Evolutionary conservation across 1,140 invertebrate genomes (phyloP).

Genomic region (Zaprionus capensis): DNA sequence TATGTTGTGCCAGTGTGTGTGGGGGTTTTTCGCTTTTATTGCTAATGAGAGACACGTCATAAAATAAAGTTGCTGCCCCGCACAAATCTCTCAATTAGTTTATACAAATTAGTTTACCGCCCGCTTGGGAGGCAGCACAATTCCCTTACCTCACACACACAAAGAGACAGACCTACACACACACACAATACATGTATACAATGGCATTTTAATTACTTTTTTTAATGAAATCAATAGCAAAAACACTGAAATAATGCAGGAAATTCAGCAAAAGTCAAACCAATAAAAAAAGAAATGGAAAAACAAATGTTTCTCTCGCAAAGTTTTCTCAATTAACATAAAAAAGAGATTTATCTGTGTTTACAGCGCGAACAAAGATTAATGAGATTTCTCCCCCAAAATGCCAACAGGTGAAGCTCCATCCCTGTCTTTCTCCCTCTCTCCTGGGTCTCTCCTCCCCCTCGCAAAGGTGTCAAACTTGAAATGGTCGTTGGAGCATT

Average conservation of each 20-base stretch:
- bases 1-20: conserved; percentile 3
- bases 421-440: not conserved
- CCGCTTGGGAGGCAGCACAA: conserved; percentile 58
- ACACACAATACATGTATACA: not conserved
- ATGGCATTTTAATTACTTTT: conserved; percentile 31
- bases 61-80: conserved; percentile 60
- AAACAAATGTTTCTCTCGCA: conserved; percentile 48
- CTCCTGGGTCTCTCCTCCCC: conserved; percentile 5
- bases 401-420: conserved; percentile 19
- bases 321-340: conserved; percentile 66
- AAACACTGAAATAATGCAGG: conserved; percentile 9
- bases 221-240: conserved; percentile 65
- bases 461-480: conserved; percentile 73
- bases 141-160: conserved; percentile 36
- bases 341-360: conserved; percentile 78
- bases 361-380: conserved; percentile 66
- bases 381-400: conserved; percentile 57
- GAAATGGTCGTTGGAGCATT: conserved; percentile 59
- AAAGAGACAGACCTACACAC: not conserved
- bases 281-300: conserved; percentile 43
- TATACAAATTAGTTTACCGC: conserved; percentile 81
- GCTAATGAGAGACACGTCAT: conserved; percentile 79
- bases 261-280: conserved; percentile 25
- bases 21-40: conserved; percentile 61
- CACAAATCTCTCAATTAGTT: conserved; percentile 77